Evolutionary conservation across 35 echinoderm and acorn worm genomes (phyloP).

Genomic region (Lytechinus pictus): DNA sequence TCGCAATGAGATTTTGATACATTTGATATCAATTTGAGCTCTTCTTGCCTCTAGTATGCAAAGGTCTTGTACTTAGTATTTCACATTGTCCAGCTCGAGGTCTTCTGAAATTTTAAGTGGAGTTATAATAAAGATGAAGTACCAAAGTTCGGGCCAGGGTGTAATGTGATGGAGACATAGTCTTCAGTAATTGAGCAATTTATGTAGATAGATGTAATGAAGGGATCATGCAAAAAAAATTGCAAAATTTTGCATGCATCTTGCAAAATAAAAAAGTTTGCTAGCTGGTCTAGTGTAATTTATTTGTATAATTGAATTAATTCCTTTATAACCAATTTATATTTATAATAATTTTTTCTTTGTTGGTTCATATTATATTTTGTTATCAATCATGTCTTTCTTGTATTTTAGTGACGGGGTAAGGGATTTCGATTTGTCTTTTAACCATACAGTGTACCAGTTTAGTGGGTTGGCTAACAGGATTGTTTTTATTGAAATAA

Average conservation of each 20-base stretch:
- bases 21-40: not conserved
- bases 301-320: not conserved
- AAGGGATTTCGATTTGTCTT: too few relatives aligned
- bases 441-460: too few relatives aligned
- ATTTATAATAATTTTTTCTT: not conserved
- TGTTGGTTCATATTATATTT: not conserved
- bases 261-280: too few relatives aligned
- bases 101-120: not conserved
- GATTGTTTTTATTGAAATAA: too few relatives aligned
- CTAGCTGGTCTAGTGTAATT: not conserved
- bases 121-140: not conserved
- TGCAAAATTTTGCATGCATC: too few relatives aligned
- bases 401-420: too few relatives aligned
- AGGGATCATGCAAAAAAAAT: not conserved
- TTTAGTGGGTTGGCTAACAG: too few relatives aligned
- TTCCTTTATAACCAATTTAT: not conserved
- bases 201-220: not conserved
- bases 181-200: not conserved
- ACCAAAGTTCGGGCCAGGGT: not conserved
- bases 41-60: not conserved
- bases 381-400: too few relatives aligned
- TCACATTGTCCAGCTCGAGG: not conserved
- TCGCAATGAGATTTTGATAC: not conserved
- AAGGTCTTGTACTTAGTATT: not conserved
- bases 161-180: not conserved